Percentiles rank a stretch among this genome's conserved stretches.
These are phyloP conservation scores for Rhincodon typus DNA, from an alignment of 2,797 vertebrate species.

Conservation along the genomic window DNA sequence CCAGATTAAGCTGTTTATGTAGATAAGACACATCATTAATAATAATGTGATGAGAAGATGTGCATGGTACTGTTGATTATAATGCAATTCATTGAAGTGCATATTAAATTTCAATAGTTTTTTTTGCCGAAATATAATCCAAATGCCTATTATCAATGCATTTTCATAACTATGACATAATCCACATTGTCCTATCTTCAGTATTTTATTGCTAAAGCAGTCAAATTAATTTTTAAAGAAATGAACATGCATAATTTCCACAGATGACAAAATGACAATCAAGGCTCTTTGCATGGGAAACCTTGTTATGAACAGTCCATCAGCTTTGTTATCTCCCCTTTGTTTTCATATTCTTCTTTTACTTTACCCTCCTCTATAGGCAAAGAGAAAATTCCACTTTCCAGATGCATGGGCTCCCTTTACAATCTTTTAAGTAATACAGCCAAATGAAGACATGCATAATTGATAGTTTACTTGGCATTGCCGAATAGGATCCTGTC, in stretches of 20 bases:
- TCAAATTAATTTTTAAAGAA: no score
- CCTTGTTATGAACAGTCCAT: neutral
- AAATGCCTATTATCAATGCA: neutral
- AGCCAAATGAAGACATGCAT: neutral
- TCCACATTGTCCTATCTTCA: neutral
- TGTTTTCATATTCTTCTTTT: neutral
- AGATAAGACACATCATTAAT: slow-evolving; percentile 28
- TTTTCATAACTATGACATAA: neutral
- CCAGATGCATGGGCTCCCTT: neutral
- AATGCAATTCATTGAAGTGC: neutral
- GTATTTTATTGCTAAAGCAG: neutral
- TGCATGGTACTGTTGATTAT: neutral
- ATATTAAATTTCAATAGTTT: slow-evolving; percentile 1
- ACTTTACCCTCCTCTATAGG: neutral
- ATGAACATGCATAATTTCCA: neutral
- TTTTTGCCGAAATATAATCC: neutral
- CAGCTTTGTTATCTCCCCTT: neutral
- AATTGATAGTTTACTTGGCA: neutral
- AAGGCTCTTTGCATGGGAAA: neutral
- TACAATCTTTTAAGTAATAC: neutral
- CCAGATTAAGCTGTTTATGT: slow-evolving; percentile 24
- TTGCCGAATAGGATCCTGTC: neutral
- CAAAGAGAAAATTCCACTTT: neutral
- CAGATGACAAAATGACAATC: neutral
- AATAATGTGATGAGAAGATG: neutral